Base-by-base conservation (phyloP, 2,113 vertebrate genomes). In the Lutjanus erythropterus region DNA sequence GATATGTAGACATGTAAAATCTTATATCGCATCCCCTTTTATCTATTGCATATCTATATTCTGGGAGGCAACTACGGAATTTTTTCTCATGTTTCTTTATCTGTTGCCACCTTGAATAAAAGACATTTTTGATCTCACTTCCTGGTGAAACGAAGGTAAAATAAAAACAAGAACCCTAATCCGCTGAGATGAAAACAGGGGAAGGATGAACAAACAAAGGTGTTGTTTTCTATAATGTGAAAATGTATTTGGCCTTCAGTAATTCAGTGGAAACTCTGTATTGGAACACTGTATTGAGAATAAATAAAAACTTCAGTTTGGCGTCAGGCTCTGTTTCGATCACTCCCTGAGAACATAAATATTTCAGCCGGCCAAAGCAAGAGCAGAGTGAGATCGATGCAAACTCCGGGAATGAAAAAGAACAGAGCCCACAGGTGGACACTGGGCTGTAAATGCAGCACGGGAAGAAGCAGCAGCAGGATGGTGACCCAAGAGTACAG, bases 361-460 rank as follows among this genome's bases (percentile, higher is more conserved):
- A 81, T 81, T 86, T 84, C 55, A 77, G 27, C 14, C 55, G 25
- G 64, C 46, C 42, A 37, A 58, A 71, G 55, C 5, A 23, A 56
- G n/a, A 77, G 53, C 46, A 46, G 52, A 23, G 5, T 21, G 39
- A 44, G 66, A 78, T 75, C 21, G 3, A 77, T 80, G 60, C 39
- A 47, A 35, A 35, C 9, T 16, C 35, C 16, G 0, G 6, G 23
- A 71, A 73, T 37, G 21, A 58, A 53, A 55, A 19, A 52, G 52
- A 19, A 14, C 23, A 44, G 60, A 55, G 64, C 27, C 25, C 33
- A 58, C 39, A 62, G 67, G 27, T 78, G 60, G 21, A 81, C 23
- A 19, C 21, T 10, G 14, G 31, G 41, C 5, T 64, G 35, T 60
- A 16, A 64, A 47, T 39, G 78, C 74, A 67, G 59, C 47, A 72